These are phyloP conservation scores for Deroplatys truncata DNA, from an alignment of 2,888 invertebrate genomes.

Conservation along the genomic window DNA sequence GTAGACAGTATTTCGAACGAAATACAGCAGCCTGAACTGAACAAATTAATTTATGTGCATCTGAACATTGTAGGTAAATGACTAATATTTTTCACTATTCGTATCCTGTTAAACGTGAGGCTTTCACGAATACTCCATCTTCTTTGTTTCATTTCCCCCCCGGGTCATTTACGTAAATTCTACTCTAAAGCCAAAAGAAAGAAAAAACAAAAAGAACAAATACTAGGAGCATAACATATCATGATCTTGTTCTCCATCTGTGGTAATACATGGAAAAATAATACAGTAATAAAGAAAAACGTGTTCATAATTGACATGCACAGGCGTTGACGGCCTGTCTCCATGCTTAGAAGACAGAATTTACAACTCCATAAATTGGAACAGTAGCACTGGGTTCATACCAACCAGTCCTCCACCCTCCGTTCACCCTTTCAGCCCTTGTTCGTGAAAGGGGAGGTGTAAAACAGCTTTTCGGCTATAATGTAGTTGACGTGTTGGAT, in stretches of 20 bases:
- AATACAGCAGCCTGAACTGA: too few species aligned
- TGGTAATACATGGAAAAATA: background rate
- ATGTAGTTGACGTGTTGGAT: slow-evolving; percentile 13
- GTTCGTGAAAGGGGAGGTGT: background rate
- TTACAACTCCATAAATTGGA: slow-evolving; percentile 6
- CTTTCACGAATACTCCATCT: too few species aligned
- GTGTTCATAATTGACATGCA: background rate
- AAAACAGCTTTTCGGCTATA: slow-evolving; percentile 6
- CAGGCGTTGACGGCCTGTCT: background rate
- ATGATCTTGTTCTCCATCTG: background rate
- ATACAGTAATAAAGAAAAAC: background rate
- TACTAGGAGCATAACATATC: too few species aligned
- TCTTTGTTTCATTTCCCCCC: too few species aligned
- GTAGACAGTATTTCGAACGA: too few species aligned
- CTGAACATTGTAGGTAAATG: too few species aligned
- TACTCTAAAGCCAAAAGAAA: too few species aligned
- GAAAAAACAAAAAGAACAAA: too few species aligned
- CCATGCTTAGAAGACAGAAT: background rate
- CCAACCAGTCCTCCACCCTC: background rate
- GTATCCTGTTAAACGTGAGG: too few species aligned
- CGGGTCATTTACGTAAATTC: too few species aligned
- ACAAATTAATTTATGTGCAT: too few species aligned
- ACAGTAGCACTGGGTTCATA: background rate
- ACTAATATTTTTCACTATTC: too few species aligned
- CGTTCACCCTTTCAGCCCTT: background rate